phyloP scores from a whole-genome alignment of 2,797 vertebrate species.

The Argentina silus region DNA sequence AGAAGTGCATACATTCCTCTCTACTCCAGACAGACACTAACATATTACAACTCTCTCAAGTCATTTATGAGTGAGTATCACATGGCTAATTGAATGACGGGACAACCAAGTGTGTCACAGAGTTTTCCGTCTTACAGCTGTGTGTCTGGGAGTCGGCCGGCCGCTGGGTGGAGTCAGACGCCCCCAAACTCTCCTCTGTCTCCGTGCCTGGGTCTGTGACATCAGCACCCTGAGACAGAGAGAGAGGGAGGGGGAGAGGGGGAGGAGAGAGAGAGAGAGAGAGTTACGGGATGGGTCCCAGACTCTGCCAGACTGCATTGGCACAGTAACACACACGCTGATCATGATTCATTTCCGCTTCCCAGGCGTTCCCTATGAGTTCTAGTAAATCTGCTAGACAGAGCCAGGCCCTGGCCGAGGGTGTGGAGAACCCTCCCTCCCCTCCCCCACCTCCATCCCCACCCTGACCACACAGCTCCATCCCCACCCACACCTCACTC shows the following conservation, averaged over 20 bases:
- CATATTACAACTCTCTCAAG: slow-evolving; percentile 50
- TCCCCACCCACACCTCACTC: background rate
- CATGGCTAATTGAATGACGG: slow-evolving; percentile 52
- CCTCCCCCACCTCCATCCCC: background rate
- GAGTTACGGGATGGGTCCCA: slow-evolving; percentile 19
- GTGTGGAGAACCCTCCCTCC: too few species aligned
- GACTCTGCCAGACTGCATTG: slow-evolving; percentile 30
- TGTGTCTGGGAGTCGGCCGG: slow-evolving; percentile 90
- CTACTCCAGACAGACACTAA: slow-evolving; percentile 51
- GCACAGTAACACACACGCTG: background rate
- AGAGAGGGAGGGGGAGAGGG: background rate
- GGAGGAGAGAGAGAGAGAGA: background rate
- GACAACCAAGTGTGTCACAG: slow-evolving; percentile 19
- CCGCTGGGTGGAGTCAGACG: slow-evolving; percentile 89
- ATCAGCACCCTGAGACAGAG: slow-evolving; percentile 82
- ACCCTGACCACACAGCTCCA: slow-evolving; percentile 3
- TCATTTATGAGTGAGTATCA: slow-evolving; percentile 32
- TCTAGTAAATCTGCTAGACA: slow-evolving; percentile 4
- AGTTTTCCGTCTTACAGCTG: slow-evolving; percentile 79
- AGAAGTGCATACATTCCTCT: background rate
- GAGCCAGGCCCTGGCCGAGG: background rate
- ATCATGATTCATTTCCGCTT: slow-evolving; percentile 40
- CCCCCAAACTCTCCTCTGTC: slow-evolving; percentile 93
- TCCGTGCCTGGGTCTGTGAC: slow-evolving; percentile 93
- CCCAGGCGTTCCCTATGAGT: background rate